Percentiles rank a stretch among this genome's conserved stretches.
Evolutionary conservation across 1,140 invertebrate genomes (phyloP).

Genomic region (Cyclina sinensis): DNA sequence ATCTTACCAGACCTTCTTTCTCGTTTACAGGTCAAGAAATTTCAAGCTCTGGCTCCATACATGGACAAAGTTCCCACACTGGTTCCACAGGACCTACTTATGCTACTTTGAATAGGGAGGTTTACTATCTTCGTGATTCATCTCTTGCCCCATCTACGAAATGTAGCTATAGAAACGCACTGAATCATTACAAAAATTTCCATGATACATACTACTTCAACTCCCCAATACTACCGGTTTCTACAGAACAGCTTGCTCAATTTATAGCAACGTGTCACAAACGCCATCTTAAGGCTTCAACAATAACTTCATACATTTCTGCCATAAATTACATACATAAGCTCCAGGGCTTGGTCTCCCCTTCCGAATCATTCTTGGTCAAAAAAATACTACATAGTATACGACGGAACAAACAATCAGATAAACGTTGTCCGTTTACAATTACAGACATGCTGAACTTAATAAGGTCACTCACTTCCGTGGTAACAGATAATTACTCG

Average conservation of each 20-base stretch:
- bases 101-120: constrained; percentile 12
- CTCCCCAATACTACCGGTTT: neutral
- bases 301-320: constrained; percentile 39
- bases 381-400: constrained; percentile 44
- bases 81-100: constrained; percentile 24
- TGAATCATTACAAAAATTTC: constrained; percentile 6
- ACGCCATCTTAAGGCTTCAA: neutral
- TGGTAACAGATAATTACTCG: neutral
- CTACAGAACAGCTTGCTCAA: constrained; percentile 35
- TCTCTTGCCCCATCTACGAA: constrained; percentile 47
- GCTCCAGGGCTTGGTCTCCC: neutral
- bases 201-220: constrained; percentile 17
- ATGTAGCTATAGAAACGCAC: constrained; percentile 37
- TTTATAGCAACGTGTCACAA: constrained; percentile 48
- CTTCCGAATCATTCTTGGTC: constrained; percentile 15
- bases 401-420: neutral
- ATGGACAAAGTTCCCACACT: constrained; percentile 40
- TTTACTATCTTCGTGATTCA: neutral
- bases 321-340: constrained; percentile 33
- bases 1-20: constrained; percentile 64
- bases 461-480: neutral
- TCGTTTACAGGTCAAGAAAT: constrained; percentile 63
- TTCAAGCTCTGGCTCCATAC: constrained; percentile 21
- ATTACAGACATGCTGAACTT: neutral
- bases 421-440: constrained; percentile 38